These are phyloP conservation scores for Mobula hypostoma DNA, from an alignment of 2,113 vertebrate genomes.

Conservation along the genomic window DNA sequence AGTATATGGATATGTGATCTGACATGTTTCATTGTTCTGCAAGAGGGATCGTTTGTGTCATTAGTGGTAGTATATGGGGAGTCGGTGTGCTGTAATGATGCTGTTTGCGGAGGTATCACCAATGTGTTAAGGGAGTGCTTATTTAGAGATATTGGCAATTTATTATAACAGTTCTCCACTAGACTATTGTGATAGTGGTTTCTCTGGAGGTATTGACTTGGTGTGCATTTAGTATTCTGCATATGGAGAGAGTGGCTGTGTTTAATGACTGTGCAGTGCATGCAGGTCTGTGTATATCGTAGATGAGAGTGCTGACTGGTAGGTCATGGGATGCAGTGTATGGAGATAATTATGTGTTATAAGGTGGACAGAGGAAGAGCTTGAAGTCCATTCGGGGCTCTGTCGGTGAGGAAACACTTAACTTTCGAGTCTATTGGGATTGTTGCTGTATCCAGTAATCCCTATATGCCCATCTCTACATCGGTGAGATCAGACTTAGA, in stretches of 20 bases:
- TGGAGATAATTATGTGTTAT: not conserved
- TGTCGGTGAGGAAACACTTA: too few species aligned
- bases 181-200: not conserved
- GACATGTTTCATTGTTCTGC: too few species aligned
- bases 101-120: not conserved
- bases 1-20: not conserved
- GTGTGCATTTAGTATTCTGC: not conserved
- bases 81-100: not conserved
- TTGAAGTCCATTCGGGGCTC: too few species aligned
- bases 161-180: not conserved
- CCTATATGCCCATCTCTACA: too few species aligned
- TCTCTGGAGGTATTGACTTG: not conserved
- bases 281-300: not conserved
- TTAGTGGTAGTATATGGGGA: not conserved
- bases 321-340: not conserved
- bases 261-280: not conserved
- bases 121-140: too few species aligned
- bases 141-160: not conserved
- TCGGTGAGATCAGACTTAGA: too few species aligned
- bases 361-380: too few species aligned
- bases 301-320: not conserved
- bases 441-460: too few species aligned
- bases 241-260: not conserved
- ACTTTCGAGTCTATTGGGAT: too few species aligned
- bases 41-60: not conserved